These are phyloP conservation scores for Brachypterus glaber DNA, from an alignment of 2,888 invertebrate genomes.

Conservation along the genomic window DNA sequence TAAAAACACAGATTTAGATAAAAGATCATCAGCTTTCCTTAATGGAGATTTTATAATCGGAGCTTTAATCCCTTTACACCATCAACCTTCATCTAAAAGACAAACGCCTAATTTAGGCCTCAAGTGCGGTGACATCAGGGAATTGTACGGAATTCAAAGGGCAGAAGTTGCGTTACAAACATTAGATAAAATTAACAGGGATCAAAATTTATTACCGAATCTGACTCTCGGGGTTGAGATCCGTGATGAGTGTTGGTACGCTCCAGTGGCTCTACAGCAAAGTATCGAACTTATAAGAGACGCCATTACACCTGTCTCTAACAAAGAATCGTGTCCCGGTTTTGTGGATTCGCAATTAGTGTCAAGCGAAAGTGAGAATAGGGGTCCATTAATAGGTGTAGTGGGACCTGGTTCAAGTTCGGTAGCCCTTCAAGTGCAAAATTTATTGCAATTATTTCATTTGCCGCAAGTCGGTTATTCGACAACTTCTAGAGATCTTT, in stretches of 20 bases:
- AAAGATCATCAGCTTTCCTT: constrained; percentile 41
- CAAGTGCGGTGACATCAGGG: constrained; percentile 53
- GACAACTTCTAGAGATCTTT: constrained; percentile 65
- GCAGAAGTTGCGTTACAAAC: constrained; percentile 54
- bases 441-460: constrained; percentile 60
- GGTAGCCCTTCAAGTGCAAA: constrained; percentile 62
- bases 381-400: constrained; percentile 54
- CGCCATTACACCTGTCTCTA: constrained; percentile 45
- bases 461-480: constrained; percentile 66
- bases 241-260: constrained; percentile 74
- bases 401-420: constrained; percentile 67
- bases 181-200: constrained; percentile 54
- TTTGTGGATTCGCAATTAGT: constrained; percentile 14
- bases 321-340: constrained; percentile 17
- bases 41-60: constrained; percentile 52
- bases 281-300: constrained; percentile 66
- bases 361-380: constrained; percentile 9
- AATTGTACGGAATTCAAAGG: constrained; percentile 67
- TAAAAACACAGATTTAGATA: constrained; percentile 19
- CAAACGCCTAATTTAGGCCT: constrained; percentile 32
- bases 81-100: constrained; percentile 32
- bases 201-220: constrained; percentile 47
- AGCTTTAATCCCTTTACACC: constrained; percentile 45
- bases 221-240: constrained; percentile 57
- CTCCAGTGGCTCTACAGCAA: constrained; percentile 68